Base-by-base conservation (phyloP, 2,113 vertebrate species). In the Lucifuga dentata region DNA sequence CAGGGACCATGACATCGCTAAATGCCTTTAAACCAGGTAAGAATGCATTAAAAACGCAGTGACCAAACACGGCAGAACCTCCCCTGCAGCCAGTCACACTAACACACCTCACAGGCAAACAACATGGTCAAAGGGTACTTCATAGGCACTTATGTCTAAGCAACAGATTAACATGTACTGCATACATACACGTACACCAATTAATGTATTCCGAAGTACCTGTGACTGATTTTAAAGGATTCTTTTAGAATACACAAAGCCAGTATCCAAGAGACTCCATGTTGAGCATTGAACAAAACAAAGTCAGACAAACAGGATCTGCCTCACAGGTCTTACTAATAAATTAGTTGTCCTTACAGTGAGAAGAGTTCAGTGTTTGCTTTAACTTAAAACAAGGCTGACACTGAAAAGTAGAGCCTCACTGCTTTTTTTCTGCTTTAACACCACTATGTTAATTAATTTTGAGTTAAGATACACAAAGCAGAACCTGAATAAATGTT, bases 61-160 rank as follows among this genome's bases (percentile, higher is more conserved):
- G 24, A 40, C 17, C 32, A 23, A n/a, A 48, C 16, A 8, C 55
- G 10, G 48, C 20, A 48, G 9, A 55, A 39, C 52, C 20, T 38
- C 19, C 19, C 35, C 55, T 17, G 39, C 32, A 36, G 23, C 11
- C 23, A 5, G 38, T 40, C 55, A 23, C 52, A 38, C 39, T 0
- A 1, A 17, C 71, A 8, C 40, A n/a, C 36, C 36, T 11, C 38
- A 5, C 23, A 62, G 45, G 26, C 39, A 1, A 1, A 39, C 20
- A 39, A 48, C 23, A 17, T 23, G 12, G 24, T 63, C 9, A 38
- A 17, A 7, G 17, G 35, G 66, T 39, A 43, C 46, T 51, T 46
- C 12, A 21, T 15, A 81, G 76, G 83, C 83, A 86, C 83, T 80
- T 80, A 15, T 55, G 49, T 63, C 56, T 73, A 65, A 50, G 40